Evolutionary conservation across 2,888 invertebrate species (phyloP), one percentile per base, ranked within the genome.

Genomic region (Tipula helvola): DNA sequence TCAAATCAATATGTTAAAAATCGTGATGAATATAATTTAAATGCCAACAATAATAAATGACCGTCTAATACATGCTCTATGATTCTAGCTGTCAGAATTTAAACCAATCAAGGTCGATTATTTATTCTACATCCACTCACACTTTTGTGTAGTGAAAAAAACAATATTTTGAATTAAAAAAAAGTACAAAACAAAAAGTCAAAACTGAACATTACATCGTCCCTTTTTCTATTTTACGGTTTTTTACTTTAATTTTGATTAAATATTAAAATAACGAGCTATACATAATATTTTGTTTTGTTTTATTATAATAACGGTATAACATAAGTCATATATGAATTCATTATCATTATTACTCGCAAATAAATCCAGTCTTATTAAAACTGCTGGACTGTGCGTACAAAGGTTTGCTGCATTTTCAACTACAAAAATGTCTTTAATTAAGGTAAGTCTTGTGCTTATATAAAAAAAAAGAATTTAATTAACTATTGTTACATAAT

Each of bases 401-500:
- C 52, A 36, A 36, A 44, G 39, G 39, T 83, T 87, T 36, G 71
- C 71, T 71, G 84, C 86, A 87, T 89, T 91, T 87, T 90, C 91
- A 87, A 90, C 89, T 88, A 89, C 88, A 87, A 89, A 89, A 88
- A 91, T 91, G 91, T 90, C 89, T 87, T 89, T 89, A 85, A 89
- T 91, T 86, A 90, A 91, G 90, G 91, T 91, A 88, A 87, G 89
- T 39, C 88, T 39, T 36, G 13, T 18, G 28, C 28, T 28, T 1
- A 28, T 28, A 28, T 28, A 28, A 28, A 1, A 28, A 28, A 28
- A 28, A 2, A 28, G 28, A 39, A 39, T 4, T 39, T 39, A 39
- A 39, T 39, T 39, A 39, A 39, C 39, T 4, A 39, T 39, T 39
- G 28, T 28, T 28, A 28, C 2, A 28, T 28, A 28, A 28, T 28